Evolutionary conservation across 2,113 vertebrate genomes (phyloP).

Genomic region (Scortum barcoo): DNA sequence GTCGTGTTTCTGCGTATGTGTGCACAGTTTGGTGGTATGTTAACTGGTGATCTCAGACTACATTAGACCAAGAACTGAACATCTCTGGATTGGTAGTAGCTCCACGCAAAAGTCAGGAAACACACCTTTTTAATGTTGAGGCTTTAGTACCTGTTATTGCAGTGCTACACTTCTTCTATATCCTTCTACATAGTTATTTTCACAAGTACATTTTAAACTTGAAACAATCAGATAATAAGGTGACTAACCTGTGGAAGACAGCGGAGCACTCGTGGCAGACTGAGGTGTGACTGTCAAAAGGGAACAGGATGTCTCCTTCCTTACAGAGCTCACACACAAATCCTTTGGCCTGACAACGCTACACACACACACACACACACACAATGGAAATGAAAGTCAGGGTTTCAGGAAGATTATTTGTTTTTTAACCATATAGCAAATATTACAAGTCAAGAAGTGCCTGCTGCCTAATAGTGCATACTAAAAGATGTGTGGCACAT

Average conservation of each 20-base stretch:
- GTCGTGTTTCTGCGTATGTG: slow-evolving; percentile 3
- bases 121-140: neutral
- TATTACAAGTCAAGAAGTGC: neutral
- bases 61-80: neutral
- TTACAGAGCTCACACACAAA: slow-evolving; percentile 99
- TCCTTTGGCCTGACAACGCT: slow-evolving; percentile 98
- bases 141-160: neutral
- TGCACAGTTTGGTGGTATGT: neutral
- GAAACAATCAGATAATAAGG: neutral
- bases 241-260: slow-evolving; percentile 95
- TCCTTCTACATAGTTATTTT: neutral
- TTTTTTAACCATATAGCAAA: neutral
- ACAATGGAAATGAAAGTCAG: neutral
- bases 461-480: neutral
- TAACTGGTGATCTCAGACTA: neutral
- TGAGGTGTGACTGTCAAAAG: slow-evolving; percentile 98
- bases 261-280: slow-evolving; percentile 95
- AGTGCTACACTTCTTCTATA: too few relatives aligned
- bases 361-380: slow-evolving; percentile 10
- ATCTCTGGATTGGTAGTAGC: neutral
- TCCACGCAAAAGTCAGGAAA: neutral
- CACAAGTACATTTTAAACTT: neutral
- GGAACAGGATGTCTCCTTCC: slow-evolving; percentile 96
- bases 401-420: neutral
- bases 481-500: neutral